Conservation (phyloP, 2,797 vertebrate genomes). For the Selene dorsalis region DNA sequence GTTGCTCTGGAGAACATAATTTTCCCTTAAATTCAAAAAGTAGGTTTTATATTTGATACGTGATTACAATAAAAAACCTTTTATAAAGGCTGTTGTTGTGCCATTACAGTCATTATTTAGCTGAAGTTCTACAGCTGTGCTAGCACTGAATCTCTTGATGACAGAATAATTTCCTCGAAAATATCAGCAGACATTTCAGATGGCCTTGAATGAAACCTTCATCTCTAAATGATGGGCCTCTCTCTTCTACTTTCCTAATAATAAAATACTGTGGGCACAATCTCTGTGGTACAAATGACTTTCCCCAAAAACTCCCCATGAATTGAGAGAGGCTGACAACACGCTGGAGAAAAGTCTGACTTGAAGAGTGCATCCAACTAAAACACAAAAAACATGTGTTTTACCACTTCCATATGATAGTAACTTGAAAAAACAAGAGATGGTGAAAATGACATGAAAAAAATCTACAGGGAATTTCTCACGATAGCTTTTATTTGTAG, state of each 20-base stretch:
- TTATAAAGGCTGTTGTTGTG: background rate
- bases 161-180: background rate
- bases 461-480: background rate
- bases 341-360: background rate
- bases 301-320: background rate
- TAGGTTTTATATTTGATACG: background rate
- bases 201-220: background rate
- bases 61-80: background rate
- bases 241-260: background rate
- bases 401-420: no score
- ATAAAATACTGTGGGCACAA: background rate
- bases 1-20: background rate
- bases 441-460: background rate
- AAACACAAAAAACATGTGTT: background rate
- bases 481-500: background rate
- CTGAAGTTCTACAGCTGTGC: background rate
- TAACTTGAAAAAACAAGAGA: no score
- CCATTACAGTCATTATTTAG: background rate
- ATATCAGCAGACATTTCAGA: background rate
- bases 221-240: background rate
- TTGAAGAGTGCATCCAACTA: background rate
- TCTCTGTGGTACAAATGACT: background rate
- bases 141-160: background rate
- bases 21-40: constrained; percentile 7
- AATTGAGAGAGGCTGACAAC: background rate